phyloP scores from a whole-genome alignment of 2,888 invertebrate genomes.

The Melieria omissa region DNA sequence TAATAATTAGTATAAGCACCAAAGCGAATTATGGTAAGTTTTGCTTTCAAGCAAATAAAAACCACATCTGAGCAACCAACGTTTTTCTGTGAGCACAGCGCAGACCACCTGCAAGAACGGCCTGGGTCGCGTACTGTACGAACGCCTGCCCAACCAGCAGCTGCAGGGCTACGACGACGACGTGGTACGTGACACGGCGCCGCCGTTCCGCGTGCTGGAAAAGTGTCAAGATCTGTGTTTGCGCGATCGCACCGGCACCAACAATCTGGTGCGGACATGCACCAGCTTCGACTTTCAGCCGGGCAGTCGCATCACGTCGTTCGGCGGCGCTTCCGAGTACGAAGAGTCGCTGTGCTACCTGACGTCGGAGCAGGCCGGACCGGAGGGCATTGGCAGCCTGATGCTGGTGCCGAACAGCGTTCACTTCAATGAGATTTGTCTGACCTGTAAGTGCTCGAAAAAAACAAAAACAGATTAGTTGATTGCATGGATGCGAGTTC shows the following conservation, averaged over 20 bases:
- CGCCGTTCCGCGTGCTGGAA: constrained; percentile 87
- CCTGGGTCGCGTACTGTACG: constrained; percentile 87
- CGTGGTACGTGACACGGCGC: constrained; percentile 84
- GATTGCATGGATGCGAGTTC: too few relatives aligned
- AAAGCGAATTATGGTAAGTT: constrained; percentile 54
- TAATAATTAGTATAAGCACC: constrained; percentile 49
- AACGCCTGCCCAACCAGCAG: constrained; percentile 88
- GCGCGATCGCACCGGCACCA: constrained; percentile 79
- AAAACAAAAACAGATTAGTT: too few relatives aligned
- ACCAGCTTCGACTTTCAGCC: constrained; percentile 92
- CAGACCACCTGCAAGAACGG: constrained; percentile 94
- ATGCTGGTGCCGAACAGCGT: constrained; percentile 90
- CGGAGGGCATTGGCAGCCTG: constrained; percentile 89
- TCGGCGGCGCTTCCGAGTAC: constrained; percentile 83
- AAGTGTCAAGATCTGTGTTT: constrained; percentile 89
- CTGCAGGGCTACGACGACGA: constrained; percentile 90
- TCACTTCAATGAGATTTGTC: constrained; percentile 89
- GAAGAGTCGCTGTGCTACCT: constrained; percentile 90
- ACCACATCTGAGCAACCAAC: neutral
- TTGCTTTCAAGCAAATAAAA: neutral
- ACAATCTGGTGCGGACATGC: constrained; percentile 85
- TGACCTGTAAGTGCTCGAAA: constrained; percentile 77
- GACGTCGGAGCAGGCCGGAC: constrained; percentile 85
- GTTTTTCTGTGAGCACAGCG: constrained; percentile 50
- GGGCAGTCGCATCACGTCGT: constrained; percentile 85